Evolutionary conservation across 2,797 vertebrate species (phyloP).

Genomic region (Micromesistius poutassou): DNA sequence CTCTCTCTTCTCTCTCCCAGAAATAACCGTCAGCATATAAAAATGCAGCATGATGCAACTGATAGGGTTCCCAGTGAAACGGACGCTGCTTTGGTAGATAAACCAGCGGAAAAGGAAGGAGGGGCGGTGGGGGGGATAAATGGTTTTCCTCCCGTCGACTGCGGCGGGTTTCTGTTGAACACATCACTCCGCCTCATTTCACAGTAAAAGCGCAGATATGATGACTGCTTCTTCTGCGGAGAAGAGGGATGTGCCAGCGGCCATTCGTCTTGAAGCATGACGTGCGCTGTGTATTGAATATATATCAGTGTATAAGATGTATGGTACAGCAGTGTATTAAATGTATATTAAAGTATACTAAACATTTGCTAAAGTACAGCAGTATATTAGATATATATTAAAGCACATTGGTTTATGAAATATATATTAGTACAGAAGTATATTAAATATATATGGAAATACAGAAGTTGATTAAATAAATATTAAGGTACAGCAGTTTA

Average conservation of each 20-base stretch:
- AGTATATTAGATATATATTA: neutral
- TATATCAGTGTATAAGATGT: neutral
- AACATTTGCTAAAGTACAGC: too few relatives aligned
- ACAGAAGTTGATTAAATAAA: too few relatives aligned
- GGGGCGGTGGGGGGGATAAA: neutral
- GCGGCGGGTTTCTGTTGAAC: neutral
- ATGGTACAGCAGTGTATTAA: too few relatives aligned
- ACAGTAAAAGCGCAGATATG: neutral
- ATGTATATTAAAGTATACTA: too few relatives aligned
- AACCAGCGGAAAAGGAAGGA: neutral
- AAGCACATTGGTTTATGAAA: too few relatives aligned
- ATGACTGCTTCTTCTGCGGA: neutral
- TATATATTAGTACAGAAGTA: too few relatives aligned
- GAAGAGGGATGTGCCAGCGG: neutral
- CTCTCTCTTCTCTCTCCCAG: conserved; percentile 21
- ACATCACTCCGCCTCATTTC: neutral
- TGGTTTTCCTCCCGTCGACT: neutral
- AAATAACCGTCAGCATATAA: conserved; percentile 48
- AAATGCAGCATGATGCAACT: conserved; percentile 64
- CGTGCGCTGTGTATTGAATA: too few relatives aligned
- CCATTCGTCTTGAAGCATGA: neutral
- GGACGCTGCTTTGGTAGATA: conserved; percentile 29
- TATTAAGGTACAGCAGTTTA: too few relatives aligned
- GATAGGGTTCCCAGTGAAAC: conserved; percentile 48
- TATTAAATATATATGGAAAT: too few relatives aligned